These are phyloP conservation scores for Nephila pilipes DNA, from an alignment of 1,140 invertebrate genomes.

Conservation along the genomic window DNA sequence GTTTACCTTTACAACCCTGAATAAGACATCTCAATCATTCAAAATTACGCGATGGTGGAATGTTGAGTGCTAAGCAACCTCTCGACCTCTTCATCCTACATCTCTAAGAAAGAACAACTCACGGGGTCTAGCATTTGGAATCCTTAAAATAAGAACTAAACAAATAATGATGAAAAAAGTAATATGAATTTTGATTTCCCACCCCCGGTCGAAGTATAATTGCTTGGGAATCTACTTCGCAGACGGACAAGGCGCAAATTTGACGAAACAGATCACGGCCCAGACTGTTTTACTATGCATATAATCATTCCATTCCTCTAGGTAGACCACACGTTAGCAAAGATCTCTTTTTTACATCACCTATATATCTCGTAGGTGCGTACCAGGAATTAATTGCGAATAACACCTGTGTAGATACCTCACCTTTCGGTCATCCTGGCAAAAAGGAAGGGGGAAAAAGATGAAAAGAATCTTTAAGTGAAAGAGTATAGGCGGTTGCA, in stretches of 20 bases:
- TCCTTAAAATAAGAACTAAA: background rate
- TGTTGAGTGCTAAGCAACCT: background rate
- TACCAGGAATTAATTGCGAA: constrained; percentile 64
- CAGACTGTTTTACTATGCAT: background rate
- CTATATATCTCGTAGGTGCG: constrained; percentile 15
- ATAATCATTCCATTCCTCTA: constrained; percentile 24
- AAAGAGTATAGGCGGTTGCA: background rate
- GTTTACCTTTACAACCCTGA: background rate
- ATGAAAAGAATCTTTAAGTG: constrained; percentile 46
- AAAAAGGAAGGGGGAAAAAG: background rate
- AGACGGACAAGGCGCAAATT: constrained; percentile 67
- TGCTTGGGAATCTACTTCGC: background rate
- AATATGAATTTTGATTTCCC: background rate
- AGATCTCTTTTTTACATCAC: background rate
- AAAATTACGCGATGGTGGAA: background rate
- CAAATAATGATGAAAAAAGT: background rate
- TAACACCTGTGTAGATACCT: constrained; percentile 55
- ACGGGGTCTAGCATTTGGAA: background rate
- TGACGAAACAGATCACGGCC: constrained; percentile 56
- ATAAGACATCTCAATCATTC: constrained; percentile 1
- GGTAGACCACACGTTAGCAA: constrained; percentile 33
- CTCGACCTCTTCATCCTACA: too few species aligned
- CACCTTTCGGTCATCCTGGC: background rate
- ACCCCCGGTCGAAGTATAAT: background rate
- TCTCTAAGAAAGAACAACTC: too few species aligned